phyloP scores from a whole-genome alignment of 2,888 invertebrate genomes.

The Rhamphomyia laevipes region DNA sequence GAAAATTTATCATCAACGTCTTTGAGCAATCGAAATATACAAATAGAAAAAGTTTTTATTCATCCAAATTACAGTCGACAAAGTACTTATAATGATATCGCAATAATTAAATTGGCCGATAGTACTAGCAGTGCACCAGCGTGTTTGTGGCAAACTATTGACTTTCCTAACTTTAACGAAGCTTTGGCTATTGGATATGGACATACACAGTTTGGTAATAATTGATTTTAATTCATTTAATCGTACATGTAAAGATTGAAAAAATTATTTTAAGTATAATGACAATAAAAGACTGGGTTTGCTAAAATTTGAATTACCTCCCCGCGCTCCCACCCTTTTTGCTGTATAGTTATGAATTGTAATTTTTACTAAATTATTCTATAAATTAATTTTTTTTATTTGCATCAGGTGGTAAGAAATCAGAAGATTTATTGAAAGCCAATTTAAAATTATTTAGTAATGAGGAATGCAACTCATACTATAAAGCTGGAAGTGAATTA shows the following conservation, averaged over 20 bases:
- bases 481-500: not conserved
- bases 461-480: not conserved
- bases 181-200: conserved; percentile 6
- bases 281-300: no score
- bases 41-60: not conserved
- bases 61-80: conserved; percentile 4
- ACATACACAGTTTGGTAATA: conserved; percentile 6
- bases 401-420: not conserved
- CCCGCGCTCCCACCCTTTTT: no score
- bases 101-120: conserved; percentile 1
- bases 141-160: not conserved
- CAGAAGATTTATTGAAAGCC: conserved; percentile 3
- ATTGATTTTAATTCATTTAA: no score
- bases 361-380: not conserved
- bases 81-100: conserved; percentile 5
- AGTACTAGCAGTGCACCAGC: not conserved
- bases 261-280: no score
- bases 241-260: no score
- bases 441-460: conserved; percentile 1
- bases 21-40: not conserved
- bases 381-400: not conserved
- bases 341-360: no score
- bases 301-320: no score
- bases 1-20: not conserved
- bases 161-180: not conserved